Percentiles rank a stretch among this genome's conserved stretches.
Conservation (phyloP, 2,797 vertebrate genomes). For the Eurystomus glaucurus region DNA sequence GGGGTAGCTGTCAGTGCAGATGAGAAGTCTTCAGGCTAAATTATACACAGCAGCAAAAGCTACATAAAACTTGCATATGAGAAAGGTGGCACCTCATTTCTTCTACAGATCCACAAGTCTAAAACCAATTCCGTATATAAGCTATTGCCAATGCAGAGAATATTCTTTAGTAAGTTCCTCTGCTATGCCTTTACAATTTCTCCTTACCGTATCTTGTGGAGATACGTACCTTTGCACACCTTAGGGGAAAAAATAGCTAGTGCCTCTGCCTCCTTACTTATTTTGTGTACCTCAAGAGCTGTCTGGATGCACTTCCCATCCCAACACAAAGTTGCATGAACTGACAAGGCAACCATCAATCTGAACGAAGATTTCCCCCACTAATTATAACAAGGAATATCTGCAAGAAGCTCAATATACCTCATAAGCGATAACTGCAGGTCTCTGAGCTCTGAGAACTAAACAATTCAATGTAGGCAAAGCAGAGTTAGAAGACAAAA, state of each 20-base stretch:
- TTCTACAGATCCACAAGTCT: neutral
- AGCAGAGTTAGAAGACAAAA: neutral
- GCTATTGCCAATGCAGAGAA: neutral
- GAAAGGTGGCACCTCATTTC: accelerated
- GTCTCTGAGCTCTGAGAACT: neutral
- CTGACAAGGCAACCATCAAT: neutral
- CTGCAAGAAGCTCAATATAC: neutral
- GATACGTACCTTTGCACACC: neutral
- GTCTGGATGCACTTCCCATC: neutral
- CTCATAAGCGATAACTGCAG: neutral
- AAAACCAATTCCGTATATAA: neutral
- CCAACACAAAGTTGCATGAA: neutral
- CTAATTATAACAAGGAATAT: neutral
- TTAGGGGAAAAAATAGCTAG: neutral
- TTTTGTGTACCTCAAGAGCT: neutral
- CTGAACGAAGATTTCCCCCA: neutral
- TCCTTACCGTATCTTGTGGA: neutral
- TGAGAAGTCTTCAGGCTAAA: neutral
- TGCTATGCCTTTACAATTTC: neutral
- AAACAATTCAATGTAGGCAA: neutral
- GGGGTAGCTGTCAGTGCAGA: neutral
- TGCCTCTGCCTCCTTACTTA: neutral
- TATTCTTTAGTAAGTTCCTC: neutral
- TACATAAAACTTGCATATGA: neutral
- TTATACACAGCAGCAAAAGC: neutral